phyloP scores from a whole-genome alignment of 2,113 vertebrate species.

The Mus pahari region DNA sequence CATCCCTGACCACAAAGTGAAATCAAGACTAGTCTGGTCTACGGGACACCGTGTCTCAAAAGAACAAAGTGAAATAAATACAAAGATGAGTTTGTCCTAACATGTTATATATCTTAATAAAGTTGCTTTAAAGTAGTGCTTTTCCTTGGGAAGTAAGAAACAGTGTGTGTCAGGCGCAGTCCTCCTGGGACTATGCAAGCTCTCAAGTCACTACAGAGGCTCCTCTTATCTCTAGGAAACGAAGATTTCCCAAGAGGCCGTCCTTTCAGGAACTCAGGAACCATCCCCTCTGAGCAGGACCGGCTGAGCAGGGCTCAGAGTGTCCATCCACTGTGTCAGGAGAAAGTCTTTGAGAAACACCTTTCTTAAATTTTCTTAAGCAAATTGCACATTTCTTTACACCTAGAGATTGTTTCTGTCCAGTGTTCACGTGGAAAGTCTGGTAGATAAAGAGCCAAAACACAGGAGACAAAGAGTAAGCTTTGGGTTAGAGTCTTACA shows the following conservation, averaged over 20 bases:
- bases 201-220: not conserved
- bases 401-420: not conserved
- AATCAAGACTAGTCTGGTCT: not conserved
- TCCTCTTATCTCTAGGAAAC: not conserved
- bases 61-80: not conserved
- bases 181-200: not conserved
- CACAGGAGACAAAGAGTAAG: not conserved
- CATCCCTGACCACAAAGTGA: not conserved
- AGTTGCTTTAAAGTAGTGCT: not conserved
- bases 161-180: not conserved
- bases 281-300: not conserved
- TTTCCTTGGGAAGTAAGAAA: not conserved
- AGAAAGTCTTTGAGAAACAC: not conserved
- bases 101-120: not conserved
- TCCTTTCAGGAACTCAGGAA: not conserved
- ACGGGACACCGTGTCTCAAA: not conserved
- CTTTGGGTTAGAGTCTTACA: not conserved
- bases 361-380: slow-evolving; percentile 27
- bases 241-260: not conserved
- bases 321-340: not conserved
- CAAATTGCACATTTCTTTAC: not conserved
- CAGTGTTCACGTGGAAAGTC: not conserved
- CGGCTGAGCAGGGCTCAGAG: not conserved
- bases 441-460: slow-evolving; percentile 11
- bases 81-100: not conserved